Base-by-base conservation (phyloP, 1,140 invertebrate species). In the Trichonephila clavipes region DNA sequence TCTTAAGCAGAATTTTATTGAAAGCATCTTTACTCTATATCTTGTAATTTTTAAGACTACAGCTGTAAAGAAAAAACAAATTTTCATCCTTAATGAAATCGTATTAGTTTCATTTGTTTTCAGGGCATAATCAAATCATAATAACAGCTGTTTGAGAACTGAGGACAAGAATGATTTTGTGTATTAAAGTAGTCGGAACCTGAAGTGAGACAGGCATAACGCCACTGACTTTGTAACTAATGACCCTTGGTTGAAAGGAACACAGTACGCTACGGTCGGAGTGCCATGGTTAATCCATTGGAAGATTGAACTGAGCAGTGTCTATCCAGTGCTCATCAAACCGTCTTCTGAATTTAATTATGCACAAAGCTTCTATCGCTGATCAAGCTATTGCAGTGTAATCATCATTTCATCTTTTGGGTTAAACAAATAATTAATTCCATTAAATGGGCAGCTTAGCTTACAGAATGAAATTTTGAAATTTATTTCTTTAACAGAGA, bases 261-360 rank as follows among this genome's bases (percentile, higher is more conserved):
- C 34, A 40, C 28, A 40, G 16, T 77, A 40, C 40, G 72, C 34
- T 77, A 77, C 28, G 72, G 72, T 77, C 7, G 28, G 34, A 28
- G 24, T 40, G 18, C 28, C 28, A 19, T 77, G 72, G 72, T 28
- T 77, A 77, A 77, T 77, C 72, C 72, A 77, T 18, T 40, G 72
- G 72, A 77, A 77, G 72, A 77, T 77, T 77, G 72, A 77, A 77
- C 18, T 77, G 72, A 77, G 72, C 72, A 77, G 72, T 77, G 72
- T 77, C 28, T 77, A 77, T 77, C 72, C 24, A 34, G 34, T 77
- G 72, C 72, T 77, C 72, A 77, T 77, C 72, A 77, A 18, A 28
- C 28, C 34, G 28, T 77, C 28, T 77, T 40, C 34, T 28, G 28
- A 77, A 77, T 77, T 77, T 77, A 77, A 77, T 77, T 77, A 77